Evolutionary conservation across 2,888 invertebrate genomes (phyloP), one percentile per base, ranked within the genome.

Genomic region (Calameuta filiformis): DNA sequence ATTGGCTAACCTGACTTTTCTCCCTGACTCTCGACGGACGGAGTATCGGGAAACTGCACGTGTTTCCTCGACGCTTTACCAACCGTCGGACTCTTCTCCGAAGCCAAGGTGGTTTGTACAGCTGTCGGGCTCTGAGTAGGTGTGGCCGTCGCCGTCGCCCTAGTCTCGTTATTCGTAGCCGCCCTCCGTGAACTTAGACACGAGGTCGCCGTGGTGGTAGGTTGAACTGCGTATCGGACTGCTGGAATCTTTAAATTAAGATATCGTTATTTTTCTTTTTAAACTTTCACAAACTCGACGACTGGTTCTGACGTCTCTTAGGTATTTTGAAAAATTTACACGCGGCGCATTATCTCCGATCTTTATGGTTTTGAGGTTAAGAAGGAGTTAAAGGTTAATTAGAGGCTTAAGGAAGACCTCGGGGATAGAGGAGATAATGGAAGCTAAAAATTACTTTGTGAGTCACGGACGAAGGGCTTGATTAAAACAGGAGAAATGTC

Each of bases 11-110:
- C 86, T 74, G 83, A 76, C 71, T 83, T 85, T 15, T 81, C 82
- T 69, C 75, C 82, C 74, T 85, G 83, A 76, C 77, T 81, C 15
- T 40, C 40, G 0, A 80, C 77, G 11, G 82, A 31, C 11, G 85
- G 80, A 6, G 85, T 85, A 77, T 95, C 95, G 0, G 94, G 95
- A 86, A 95, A 96, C 88, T 95, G 95, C 0, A 95, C 95, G 84
- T 95, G 95, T 85, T 95, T 95, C 88, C 94, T 94, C 33, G 92
- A 92, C 33, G 92, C 92, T 73, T 93, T 92, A 1, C 93, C 92
- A 73, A 87, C 92, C 33, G 92, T 73, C 1, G 85, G 81, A 76
- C 82, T 86, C 79, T 92, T 86, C 90, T 93, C 81, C 92, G 92
- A 34, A 93, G 87, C 71, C 92, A 91, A 33, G 93, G 93, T 1